phyloP scores from a whole-genome alignment of 2,113 vertebrate genomes.

The Axis porcinus region DNA sequence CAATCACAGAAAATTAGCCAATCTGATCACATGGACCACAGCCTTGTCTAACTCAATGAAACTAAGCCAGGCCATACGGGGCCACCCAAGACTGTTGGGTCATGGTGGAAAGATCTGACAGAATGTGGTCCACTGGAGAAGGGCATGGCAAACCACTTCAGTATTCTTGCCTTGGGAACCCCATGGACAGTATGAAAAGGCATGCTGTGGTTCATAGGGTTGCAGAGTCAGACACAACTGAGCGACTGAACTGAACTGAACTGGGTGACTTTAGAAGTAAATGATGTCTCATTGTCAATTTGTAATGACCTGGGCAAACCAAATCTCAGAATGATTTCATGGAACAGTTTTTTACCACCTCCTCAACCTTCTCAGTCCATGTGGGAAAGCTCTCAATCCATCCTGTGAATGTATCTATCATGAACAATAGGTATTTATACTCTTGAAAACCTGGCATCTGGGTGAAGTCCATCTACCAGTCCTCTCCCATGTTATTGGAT shows the following conservation, averaged over 20 bases:
- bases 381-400: not conserved
- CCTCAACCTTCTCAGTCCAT: not conserved
- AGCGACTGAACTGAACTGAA: not conserved
- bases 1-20: not conserved
- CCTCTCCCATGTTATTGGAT: not conserved
- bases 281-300: not conserved
- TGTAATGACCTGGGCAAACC: not conserved
- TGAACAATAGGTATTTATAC: not conserved
- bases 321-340: not conserved
- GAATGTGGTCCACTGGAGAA: not conserved
- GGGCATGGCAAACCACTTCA: not conserved
- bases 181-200: not conserved
- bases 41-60: not conserved
- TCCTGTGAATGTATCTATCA: not conserved
- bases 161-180: not conserved
- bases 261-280: not conserved
- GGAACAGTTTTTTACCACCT: not conserved
- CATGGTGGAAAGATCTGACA: not conserved
- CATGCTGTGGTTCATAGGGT: fast-evolving
- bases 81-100: fast-evolving
- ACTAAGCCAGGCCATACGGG: not conserved
- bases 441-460: not conserved
- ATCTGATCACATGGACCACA: not conserved
- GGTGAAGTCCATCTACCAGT: not conserved
- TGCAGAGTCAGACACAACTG: fast-evolving